Base-by-base conservation (phyloP, 2,797 vertebrate species). In the Valencia hispanica region DNA sequence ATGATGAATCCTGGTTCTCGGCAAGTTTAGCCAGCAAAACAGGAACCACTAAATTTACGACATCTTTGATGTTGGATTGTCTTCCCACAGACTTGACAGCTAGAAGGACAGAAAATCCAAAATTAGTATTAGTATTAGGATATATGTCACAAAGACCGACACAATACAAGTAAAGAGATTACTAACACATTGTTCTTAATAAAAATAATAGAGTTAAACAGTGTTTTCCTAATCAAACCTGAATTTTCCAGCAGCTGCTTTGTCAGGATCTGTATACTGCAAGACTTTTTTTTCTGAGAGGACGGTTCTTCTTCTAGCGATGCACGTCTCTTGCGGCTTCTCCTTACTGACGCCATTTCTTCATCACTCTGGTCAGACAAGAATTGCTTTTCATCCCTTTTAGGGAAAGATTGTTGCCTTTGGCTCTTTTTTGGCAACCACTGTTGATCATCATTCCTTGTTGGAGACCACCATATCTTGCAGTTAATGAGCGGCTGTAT, bases 31-130 rank as follows among this genome's bases (percentile, higher is more conserved):
- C 94, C 39, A 95, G 75, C 45, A 96, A 85, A 4, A 90, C 94
- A 2, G 96, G 96, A 12, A 95, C 94, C 80, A 97, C 80, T 25
- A 91, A 94, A 77, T 96, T 94, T 77, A 96, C 94, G 74, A 94
- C 87, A 0, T 94, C 92, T 79, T 96, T 95, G 65, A 94, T 76
- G 5, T 92, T 86, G 6, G 87, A 80, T 30, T 82, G 75, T 32
- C 86, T 75, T 1, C 90, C 79, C 65, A 88, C 50, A 75, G 89
- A 91, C 57, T 91, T 75, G 27, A 84, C 82, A 70, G 74, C 91
- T 94, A 61, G 3, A 72, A 7, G 51, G 73, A 87, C 2, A 61
- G 36, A 63, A 75, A 4, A 74, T 11, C 17, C 0, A 4, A n/a
- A n/a, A n/a, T n/a, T n/a, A n/a, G n/a, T n/a, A n/a, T n/a, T n/a